Conservation (phyloP, 2,888 invertebrate species). For the Ariolimax columbianus region DNA sequence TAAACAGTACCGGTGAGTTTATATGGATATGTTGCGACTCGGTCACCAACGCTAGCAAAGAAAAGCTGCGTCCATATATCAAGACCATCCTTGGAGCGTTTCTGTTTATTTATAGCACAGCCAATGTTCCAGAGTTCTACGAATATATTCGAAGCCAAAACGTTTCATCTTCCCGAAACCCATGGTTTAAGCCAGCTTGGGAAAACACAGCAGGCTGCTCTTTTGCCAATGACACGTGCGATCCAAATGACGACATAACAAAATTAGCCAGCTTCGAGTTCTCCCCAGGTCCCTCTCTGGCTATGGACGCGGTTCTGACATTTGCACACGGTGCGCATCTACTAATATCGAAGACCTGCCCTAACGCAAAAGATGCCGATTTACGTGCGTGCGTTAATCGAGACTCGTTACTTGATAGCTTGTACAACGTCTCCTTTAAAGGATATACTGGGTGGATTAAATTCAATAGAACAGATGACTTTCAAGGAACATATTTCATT, state of each 20-base stretch:
- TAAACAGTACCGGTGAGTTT: constrained; percentile 58
- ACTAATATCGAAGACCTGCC: constrained; percentile 23
- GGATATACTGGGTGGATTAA: constrained; percentile 42
- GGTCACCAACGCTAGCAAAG: constrained; percentile 50
- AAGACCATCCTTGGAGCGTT: constrained; percentile 62
- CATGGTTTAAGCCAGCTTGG: constrained; percentile 69
- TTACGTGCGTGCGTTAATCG: constrained; percentile 43
- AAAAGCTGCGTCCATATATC: constrained; percentile 55
- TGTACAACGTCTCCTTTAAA: constrained; percentile 30
- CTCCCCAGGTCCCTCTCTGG: background rate
- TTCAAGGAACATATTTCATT: constrained; percentile 23
- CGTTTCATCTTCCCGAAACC: constrained; percentile 57
- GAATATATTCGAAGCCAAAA: constrained; percentile 61
- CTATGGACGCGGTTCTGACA: constrained; percentile 43
- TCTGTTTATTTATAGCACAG: constrained; percentile 55
- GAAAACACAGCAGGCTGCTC: constrained; percentile 44
- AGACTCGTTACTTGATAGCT: constrained; percentile 24
- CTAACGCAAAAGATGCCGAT: background rate
- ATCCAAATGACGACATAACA: background rate
- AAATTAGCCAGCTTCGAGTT: background rate
- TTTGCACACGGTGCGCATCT: constrained; percentile 49
- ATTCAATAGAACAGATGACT: constrained; percentile 42
- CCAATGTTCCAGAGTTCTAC: constrained; percentile 57
- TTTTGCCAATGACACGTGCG: constrained; percentile 49
- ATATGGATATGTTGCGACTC: constrained; percentile 70